Conservation (phyloP, 2,888 invertebrate genomes). For the Germaria angustata region DNA sequence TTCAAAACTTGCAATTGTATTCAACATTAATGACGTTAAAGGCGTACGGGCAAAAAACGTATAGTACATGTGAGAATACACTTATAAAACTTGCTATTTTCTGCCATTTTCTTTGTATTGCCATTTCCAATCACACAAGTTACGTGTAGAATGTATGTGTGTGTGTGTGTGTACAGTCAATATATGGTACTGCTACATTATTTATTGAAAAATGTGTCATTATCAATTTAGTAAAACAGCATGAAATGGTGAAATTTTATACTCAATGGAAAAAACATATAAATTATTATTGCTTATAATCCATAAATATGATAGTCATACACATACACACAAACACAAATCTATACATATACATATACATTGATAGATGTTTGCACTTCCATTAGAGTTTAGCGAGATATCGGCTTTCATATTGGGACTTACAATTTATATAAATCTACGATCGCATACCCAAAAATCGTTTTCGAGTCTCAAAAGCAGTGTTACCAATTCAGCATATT, state of each 20-base stretch:
- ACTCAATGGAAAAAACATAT: conserved; percentile 35
- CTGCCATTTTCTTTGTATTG: not conserved
- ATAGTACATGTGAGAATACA: not conserved
- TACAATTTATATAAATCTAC: not conserved
- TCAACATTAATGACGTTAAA: conserved; percentile 30
- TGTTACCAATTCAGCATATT: too few species aligned
- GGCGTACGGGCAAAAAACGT: not conserved
- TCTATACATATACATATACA: not conserved
- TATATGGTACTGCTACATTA: conserved; percentile 31
- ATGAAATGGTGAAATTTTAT: conserved; percentile 51
- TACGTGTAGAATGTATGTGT: not conserved
- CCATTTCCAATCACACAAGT: not conserved
- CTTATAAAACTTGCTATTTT: not conserved
- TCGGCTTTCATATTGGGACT: not conserved
- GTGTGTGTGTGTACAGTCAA: not conserved
- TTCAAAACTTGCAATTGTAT: conserved; percentile 24
- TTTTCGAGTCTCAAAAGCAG: too few species aligned
- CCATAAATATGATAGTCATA: not conserved
- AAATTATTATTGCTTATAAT: conserved; percentile 48
- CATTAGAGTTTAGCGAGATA: not conserved
- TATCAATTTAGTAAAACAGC: conserved; percentile 54
- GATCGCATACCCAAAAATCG: not conserved
- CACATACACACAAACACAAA: not conserved
- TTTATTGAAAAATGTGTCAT: conserved; percentile 60
- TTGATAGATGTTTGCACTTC: not conserved